Base-by-base conservation (phyloP, 2,888 invertebrate genomes). In the Mythimna lalbum region DNA sequence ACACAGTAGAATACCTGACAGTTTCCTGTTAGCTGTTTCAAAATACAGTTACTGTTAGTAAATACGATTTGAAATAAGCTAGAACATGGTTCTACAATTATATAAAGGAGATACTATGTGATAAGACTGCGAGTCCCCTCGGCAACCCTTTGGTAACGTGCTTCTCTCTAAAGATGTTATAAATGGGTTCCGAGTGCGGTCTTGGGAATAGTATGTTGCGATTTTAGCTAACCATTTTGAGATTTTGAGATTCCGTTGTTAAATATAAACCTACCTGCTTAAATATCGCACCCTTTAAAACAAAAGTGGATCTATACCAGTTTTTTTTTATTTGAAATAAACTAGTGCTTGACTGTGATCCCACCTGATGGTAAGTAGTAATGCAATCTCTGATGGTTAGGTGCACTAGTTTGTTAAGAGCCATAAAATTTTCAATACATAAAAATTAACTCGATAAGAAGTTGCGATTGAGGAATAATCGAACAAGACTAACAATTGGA, bases 21-120 rank as follows among this genome's bases (percentile, higher is more conserved):
- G 70, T 33, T 55, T 21, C 43, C 36, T 50, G 47, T 66, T 47
- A 57, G 17, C 50, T 31, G 14, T 55, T 67, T 31, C 47, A 23
- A 47, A 74, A 75, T 23, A 63, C 56, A 65, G 59, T 71, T 70
- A 39, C 61, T 70, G 61, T 70, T 70, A 55, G 56, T 43, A 69
- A 75, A 73, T 71, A 21, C n/a, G 12, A 66, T 74, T 62, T 67
- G 83, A 67, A 76, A 62, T 49, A 76, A 76, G 61, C 66, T 55
- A 21, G 27, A 63, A 31, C 33, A 64, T 31, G 69, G 72, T 74
- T 57, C 53, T n/a, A 55, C 49, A 72, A 62, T 69, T 12, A 59
- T 68, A 63, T 73, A 77, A 67, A 74, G 62, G 50, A 50, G 19
- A 60, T 59, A 57, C 61, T 73, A 77, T 55, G 43, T 60, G 65